These are phyloP conservation scores for Molossus molossus DNA, from an alignment of 2,797 vertebrate species.

Conservation along the genomic window DNA sequence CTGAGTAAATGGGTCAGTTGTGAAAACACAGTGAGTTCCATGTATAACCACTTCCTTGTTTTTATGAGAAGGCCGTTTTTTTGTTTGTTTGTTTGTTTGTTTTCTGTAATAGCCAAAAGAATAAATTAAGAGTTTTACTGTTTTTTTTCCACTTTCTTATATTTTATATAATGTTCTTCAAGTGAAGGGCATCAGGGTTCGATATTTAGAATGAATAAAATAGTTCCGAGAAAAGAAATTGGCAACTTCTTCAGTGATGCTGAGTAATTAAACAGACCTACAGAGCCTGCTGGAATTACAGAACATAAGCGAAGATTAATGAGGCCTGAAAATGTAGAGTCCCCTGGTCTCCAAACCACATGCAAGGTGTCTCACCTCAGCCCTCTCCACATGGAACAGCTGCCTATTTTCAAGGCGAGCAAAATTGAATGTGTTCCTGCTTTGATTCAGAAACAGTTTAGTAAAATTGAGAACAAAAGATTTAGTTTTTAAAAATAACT, in stretches of 20 bases:
- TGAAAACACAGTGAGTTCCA: neutral
- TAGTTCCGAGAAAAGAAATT: constrained; percentile 66
- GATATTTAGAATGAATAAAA: constrained; percentile 71
- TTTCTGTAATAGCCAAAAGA: neutral
- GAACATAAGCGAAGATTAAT: constrained; percentile 80
- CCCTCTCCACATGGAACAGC: constrained; percentile 60
- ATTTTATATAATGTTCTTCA: neutral
- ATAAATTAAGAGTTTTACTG: neutral
- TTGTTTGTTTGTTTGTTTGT: too few relatives aligned
- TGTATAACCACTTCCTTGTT: neutral
- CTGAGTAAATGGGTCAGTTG: neutral
- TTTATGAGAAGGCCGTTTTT: neutral
- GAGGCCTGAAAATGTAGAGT: constrained; percentile 64
- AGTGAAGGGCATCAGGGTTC: constrained; percentile 56
- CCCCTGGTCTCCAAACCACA: constrained; percentile 44
- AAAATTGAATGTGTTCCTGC: constrained; percentile 21
- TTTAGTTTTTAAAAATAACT: neutral
- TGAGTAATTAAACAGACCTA: constrained; percentile 77
- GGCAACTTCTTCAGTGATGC: constrained; percentile 12
- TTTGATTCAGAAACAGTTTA: neutral
- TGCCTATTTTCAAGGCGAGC: constrained; percentile 73
- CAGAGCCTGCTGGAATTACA: constrained; percentile 50
- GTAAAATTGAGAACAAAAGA: neutral
- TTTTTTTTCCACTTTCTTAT: neutral
- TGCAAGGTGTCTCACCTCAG: constrained; percentile 10